Evolutionary conservation across 2,113 vertebrate genomes (phyloP), one percentile per base, ranked within the genome.

Genomic region (Gobiocypris rarus): DNA sequence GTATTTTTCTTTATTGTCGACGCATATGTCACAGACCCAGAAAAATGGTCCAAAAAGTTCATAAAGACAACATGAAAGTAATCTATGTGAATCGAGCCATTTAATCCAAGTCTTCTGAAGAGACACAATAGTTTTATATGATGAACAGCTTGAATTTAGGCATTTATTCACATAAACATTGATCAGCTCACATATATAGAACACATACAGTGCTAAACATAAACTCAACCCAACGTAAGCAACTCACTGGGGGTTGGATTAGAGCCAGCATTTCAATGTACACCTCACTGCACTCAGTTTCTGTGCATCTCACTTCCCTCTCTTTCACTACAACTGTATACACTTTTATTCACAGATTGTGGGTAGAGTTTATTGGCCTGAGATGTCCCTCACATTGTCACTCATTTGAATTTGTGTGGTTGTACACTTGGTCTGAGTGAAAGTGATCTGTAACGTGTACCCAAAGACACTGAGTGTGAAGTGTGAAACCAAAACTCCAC

Each of bases 391-490:
- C 67, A 11, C 63, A 41, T 70, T 82, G 71, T 61, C 73, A 79
- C 45, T 83, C 50, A 83, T 38, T 63, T 78, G 84, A 87, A 78
- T 70, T 17, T 69, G 58, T 86, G 69, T 80, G 48, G 34, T n/a
- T 67, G 19, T 48, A n/a, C 10, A 38, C 58, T 73, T 41, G 54
- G 24, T 77, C 58, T 73, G 50, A 65, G 24, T 77, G 65, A 82
- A 73, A 83, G 75, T 59, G 70, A 75, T 50, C 43, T 17, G 43
- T 67, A 24, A 26, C 50, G 34, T 75, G 75, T n/a, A 22, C 19
- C 31, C 59, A 28, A 26, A 65, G 67, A 31, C 83, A 85, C 26
- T 15, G 7, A 58, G 69, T 58, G 15, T 74, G 11, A 80, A 65
- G 41, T 80, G 59, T 22, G 43, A 80, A 80, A 80, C 9, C 24